Percentiles rank a stretch among this genome's conserved stretches.
phyloP scores from a whole-genome alignment of 2,888 invertebrate genomes.

The Melieria crassipennis region DNA sequence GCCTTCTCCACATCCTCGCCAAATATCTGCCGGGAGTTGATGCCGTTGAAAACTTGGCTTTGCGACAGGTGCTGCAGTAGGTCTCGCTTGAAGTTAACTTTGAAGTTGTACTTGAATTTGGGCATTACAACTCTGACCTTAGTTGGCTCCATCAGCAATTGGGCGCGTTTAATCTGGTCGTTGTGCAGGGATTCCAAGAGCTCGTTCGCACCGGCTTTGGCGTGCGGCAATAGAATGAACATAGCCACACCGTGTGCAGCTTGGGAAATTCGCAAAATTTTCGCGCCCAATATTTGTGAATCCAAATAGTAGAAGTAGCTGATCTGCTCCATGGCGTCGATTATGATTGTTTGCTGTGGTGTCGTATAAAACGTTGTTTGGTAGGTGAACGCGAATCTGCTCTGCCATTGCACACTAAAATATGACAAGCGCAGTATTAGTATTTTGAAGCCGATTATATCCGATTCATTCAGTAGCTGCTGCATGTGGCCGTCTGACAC shows the following conservation, averaged over 20 bases:
- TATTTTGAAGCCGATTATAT: constrained; percentile 71
- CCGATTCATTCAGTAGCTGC: constrained; percentile 70
- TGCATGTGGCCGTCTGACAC: constrained; percentile 78
- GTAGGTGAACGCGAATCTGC: constrained; percentile 70
- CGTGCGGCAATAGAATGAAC: constrained; percentile 78
- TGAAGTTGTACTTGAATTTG: constrained; percentile 80
- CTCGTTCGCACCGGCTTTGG: constrained; percentile 71
- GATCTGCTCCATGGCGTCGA: constrained; percentile 76
- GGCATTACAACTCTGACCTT: constrained; percentile 52
- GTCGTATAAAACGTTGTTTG: constrained; percentile 71
- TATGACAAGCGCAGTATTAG: constrained; percentile 79
- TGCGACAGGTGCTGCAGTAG: constrained; percentile 73
- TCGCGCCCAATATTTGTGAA: constrained; percentile 73
- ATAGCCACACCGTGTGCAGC: constrained; percentile 77
- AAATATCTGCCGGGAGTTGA: constrained; percentile 73
- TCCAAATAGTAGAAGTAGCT: constrained; percentile 75
- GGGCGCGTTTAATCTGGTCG: constrained; percentile 68
- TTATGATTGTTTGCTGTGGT: constrained; percentile 65
- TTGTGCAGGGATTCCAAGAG: constrained; percentile 72
- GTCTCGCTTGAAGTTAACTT: constrained; percentile 70
- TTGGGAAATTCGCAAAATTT: constrained; percentile 79
- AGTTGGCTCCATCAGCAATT: constrained; percentile 68
- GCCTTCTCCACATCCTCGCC: constrained; percentile 68
- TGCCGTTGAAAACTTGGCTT: constrained; percentile 75
- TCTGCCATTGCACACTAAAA: constrained; percentile 83